phyloP scores from a whole-genome alignment of 2,113 vertebrate species.

The Corydoras maculifer region DNA sequence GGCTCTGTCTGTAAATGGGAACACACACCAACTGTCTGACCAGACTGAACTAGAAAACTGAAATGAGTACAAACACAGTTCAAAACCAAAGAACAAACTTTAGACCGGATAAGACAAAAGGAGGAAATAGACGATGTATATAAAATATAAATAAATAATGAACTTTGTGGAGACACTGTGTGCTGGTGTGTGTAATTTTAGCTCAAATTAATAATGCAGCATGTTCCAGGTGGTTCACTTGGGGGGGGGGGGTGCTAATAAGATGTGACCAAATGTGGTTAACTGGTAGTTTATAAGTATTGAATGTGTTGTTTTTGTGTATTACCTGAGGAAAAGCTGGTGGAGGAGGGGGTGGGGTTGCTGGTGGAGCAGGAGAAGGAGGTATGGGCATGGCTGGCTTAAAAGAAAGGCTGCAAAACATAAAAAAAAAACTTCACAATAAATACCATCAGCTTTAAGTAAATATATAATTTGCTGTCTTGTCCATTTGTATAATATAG shows the following conservation, averaged over 20 bases:
- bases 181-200: slow-evolving; percentile 27
- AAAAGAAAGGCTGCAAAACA: slow-evolving; percentile 43
- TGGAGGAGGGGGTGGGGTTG: slow-evolving; percentile 53
- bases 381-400: slow-evolving; percentile 60
- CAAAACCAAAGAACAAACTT: too few relatives aligned
- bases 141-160: slow-evolving; percentile 14
- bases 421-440: slow-evolving; percentile 32
- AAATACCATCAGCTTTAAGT: too few relatives aligned
- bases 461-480: too few relatives aligned
- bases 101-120: too few relatives aligned
- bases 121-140: not conserved
- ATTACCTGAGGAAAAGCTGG: slow-evolving; percentile 38
- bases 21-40: not conserved
- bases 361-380: slow-evolving; percentile 58
- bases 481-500: too few relatives aligned
- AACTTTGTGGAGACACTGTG: slow-evolving; percentile 49
- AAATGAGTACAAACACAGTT: too few relatives aligned
- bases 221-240: slow-evolving; percentile 59
- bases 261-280: not conserved
- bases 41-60: not conserved
- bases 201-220: slow-evolving; percentile 44
- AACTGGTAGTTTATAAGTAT: not conserved
- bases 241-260: slow-evolving; percentile 55
- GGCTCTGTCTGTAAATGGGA: slow-evolving; percentile 47
- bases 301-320: slow-evolving; percentile 1